phyloP scores from a whole-genome alignment of 1,140 invertebrate genomes.

The Charaxes varanes region DNA sequence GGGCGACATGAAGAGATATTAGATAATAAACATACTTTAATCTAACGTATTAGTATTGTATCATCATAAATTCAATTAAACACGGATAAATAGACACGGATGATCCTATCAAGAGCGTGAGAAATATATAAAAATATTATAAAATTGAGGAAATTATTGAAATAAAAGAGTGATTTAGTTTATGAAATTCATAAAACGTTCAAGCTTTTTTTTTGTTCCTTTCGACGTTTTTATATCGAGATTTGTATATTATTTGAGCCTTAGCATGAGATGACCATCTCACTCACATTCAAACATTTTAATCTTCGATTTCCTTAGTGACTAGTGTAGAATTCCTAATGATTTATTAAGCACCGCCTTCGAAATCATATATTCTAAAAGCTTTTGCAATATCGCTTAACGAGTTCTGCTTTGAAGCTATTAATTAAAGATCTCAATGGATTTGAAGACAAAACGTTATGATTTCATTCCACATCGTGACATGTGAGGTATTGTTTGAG shows the following conservation, averaged over 20 bases:
- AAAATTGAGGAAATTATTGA: too few relatives aligned
- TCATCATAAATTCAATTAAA: too few relatives aligned
- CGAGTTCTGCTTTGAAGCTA: constrained; percentile 14
- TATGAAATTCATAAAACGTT: too few relatives aligned
- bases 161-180: too few relatives aligned
- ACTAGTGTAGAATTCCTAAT: constrained; percentile 7
- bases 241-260: too few relatives aligned
- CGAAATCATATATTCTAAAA: constrained; percentile 10
- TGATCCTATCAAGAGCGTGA: too few relatives aligned
- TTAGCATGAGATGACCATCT: background rate
- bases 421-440: constrained; percentile 27
- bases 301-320: background rate
- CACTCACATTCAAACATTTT: background rate
- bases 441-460: constrained; percentile 24
- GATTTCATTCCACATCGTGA: constrained; percentile 15
- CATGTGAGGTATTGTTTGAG: constrained; percentile 34
- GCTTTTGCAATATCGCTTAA: constrained; percentile 18
- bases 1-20: background rate
- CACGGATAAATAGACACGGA: too few relatives aligned
- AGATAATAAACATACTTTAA: constrained; percentile 1
- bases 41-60: too few relatives aligned
- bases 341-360: constrained; percentile 13
- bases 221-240: too few relatives aligned
- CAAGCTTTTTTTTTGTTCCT: too few relatives aligned
- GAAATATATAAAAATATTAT: too few relatives aligned